Percentiles rank a stretch among this genome's conserved stretches.
These are phyloP conservation scores for Cariama cristata DNA, from an alignment of 2,113 vertebrate genomes.

Conservation along the genomic window DNA sequence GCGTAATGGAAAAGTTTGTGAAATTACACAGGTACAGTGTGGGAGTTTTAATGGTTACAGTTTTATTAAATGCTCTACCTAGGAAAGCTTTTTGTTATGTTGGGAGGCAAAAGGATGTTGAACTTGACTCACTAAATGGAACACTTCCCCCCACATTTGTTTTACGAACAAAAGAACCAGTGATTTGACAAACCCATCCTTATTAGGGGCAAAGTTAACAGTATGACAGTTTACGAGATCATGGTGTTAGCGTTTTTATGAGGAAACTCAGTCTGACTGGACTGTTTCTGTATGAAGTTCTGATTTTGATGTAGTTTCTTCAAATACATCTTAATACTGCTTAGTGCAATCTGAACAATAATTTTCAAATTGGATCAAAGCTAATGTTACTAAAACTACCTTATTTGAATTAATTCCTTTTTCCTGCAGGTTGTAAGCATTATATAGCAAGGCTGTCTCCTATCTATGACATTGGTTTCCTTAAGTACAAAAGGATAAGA, in stretches of 20 bases:
- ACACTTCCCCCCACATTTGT: not conserved
- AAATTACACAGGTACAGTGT: not conserved
- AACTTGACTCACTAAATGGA: not conserved
- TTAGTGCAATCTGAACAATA: not conserved
- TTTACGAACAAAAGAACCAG: not conserved
- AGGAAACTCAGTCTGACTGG: not conserved
- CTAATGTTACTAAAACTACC: not conserved
- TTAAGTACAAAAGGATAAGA: not conserved
- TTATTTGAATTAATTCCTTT: not conserved
- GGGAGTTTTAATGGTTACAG: not conserved
- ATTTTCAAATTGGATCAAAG: not conserved
- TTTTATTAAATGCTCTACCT: not conserved
- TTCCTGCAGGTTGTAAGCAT: not conserved
- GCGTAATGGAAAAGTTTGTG: not conserved
- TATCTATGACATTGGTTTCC: not conserved
- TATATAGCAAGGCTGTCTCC: not conserved
- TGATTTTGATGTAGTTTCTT: not conserved
- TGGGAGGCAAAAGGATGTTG: not conserved
- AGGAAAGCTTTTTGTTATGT: not conserved
- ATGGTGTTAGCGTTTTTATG: not conserved
- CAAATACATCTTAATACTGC: not conserved
- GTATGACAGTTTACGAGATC: not conserved
- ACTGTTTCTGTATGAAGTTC: not conserved
- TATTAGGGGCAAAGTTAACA: not conserved
- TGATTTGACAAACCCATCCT: not conserved